These are phyloP conservation scores for Schizotus pectinicornis DNA, from an alignment of 2,888 invertebrate species.

Conservation along the genomic window DNA sequence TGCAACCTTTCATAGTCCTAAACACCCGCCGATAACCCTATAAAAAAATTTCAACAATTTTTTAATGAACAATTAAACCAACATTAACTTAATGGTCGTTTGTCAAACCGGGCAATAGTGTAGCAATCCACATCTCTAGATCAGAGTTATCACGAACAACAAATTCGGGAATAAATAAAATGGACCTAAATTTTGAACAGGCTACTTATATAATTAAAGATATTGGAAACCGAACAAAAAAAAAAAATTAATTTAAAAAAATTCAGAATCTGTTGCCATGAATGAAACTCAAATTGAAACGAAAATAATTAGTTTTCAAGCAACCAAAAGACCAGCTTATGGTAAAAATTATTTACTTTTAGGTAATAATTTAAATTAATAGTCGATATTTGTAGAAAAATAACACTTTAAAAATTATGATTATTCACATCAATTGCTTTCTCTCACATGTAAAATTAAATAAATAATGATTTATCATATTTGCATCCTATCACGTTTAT, in stretches of 20 bases:
- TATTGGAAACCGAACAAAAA: slow-evolving; percentile 18
- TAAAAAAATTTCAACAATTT: too few relatives aligned
- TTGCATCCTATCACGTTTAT: slow-evolving; percentile 42
- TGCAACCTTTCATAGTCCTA: too few relatives aligned
- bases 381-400: slow-evolving; percentile 28
- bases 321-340: slow-evolving; percentile 15
- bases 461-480: slow-evolving; percentile 38
- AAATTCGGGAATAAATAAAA: slow-evolving; percentile 22
- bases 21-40: too few relatives aligned
- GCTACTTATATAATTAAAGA: slow-evolving; percentile 37
- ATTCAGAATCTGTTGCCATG: slow-evolving; percentile 4
- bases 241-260: slow-evolving; percentile 18
- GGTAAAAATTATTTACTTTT: slow-evolving; percentile 5
- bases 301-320: neutral
- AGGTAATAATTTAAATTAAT: slow-evolving; percentile 16
- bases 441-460: slow-evolving; percentile 19
- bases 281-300: slow-evolving; percentile 1
- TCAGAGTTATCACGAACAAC: neutral
- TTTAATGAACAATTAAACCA: too few relatives aligned
- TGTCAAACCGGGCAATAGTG: too few relatives aligned
- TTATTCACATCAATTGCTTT: slow-evolving; percentile 28
- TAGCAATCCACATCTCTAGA: too few relatives aligned
- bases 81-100: too few relatives aligned
- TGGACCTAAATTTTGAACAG: slow-evolving; percentile 43
- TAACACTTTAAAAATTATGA: slow-evolving; percentile 27